Conservation (phyloP, 2,113 vertebrate species). For the Chloebia gouldiae region DNA sequence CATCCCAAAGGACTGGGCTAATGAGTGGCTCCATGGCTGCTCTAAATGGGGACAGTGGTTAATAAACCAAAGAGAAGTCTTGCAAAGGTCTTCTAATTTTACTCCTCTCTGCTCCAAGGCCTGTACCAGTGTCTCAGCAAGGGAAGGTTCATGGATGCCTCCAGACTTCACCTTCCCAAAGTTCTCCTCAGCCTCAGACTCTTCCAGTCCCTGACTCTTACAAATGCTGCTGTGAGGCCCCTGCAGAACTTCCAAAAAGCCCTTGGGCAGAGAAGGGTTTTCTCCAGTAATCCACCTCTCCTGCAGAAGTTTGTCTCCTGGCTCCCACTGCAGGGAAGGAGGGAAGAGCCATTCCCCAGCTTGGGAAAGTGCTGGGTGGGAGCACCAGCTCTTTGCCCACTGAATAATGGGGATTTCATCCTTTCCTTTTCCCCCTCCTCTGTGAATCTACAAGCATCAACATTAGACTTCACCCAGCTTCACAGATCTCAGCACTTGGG, state of each 20-base stretch:
- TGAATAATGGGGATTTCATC: background rate
- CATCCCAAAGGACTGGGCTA: background rate
- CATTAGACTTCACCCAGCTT: background rate
- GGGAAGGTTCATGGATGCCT: background rate
- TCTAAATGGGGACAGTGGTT: background rate
- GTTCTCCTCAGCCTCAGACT: background rate
- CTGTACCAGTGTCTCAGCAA: background rate
- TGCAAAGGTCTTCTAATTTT: background rate
- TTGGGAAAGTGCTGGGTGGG: background rate
- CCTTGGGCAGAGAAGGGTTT: background rate
- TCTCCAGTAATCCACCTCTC: background rate
- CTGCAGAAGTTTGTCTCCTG: background rate
- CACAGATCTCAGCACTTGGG: background rate
- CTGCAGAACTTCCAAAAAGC: background rate
- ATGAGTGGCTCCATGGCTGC: accelerated
- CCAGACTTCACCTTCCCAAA: background rate
- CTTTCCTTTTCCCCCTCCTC: background rate
- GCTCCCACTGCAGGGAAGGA: background rate
- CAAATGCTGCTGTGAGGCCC: accelerated
- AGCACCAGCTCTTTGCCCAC: background rate
- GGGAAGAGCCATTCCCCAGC: background rate
- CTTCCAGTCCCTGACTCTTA: background rate
- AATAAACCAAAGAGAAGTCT: background rate
- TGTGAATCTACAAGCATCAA: background rate
- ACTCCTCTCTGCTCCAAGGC: background rate